Conservation (phyloP, 2,888 invertebrate genomes). For the Tetragonisca angustula region DNA sequence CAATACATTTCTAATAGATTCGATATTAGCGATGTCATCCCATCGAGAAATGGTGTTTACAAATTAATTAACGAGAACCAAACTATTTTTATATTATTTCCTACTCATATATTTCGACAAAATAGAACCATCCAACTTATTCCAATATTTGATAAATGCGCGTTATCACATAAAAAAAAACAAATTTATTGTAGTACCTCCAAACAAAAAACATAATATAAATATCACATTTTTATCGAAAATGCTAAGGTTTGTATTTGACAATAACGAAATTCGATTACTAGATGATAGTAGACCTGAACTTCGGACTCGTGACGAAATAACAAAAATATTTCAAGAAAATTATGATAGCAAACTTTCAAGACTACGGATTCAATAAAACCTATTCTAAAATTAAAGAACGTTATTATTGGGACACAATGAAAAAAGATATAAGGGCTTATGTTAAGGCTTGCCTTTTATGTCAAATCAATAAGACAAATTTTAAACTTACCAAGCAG, state of each 20-base stretch:
- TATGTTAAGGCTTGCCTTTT: constrained; percentile 13
- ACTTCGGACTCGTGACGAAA: background rate
- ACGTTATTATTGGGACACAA: constrained; percentile 4
- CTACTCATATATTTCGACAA: constrained; percentile 1
- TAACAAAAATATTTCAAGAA: background rate
- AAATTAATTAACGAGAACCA: too few relatives aligned
- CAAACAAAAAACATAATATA: constrained; percentile 3
- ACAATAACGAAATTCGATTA: constrained; percentile 8
- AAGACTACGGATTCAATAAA: constrained; percentile 1
- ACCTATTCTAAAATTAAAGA: constrained; percentile 23
- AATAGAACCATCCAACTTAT: constrained; percentile 20
- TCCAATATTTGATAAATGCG: background rate
- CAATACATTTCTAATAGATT: too few relatives aligned
- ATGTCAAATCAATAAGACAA: constrained; percentile 27
- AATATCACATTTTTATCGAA: background rate
- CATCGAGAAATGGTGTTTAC: too few relatives aligned
- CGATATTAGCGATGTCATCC: too few relatives aligned
- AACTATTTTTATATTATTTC: background rate
- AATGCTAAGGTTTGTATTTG: constrained; percentile 34
- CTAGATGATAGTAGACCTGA: background rate
- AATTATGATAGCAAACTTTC: constrained; percentile 12
- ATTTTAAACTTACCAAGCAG: constrained; percentile 17
- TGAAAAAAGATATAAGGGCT: constrained; percentile 15
- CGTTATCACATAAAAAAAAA: background rate
- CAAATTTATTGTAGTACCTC: constrained; percentile 16